Percentiles rank a stretch among this genome's conserved stretches.
phyloP scores from a whole-genome alignment of 2,888 invertebrate genomes.

The Anthophora plumipes region DNA sequence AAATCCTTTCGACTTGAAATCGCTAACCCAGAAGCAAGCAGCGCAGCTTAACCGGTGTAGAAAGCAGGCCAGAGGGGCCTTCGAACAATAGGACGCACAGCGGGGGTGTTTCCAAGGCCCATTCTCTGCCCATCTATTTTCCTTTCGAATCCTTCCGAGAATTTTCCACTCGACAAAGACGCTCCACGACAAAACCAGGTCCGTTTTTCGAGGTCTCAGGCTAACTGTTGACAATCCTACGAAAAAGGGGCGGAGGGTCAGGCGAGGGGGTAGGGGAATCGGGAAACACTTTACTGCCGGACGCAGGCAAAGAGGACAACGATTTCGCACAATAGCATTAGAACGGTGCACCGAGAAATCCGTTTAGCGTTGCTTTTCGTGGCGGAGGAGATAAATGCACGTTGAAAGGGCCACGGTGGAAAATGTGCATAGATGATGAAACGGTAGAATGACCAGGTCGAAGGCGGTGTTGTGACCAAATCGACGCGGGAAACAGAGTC shows the following conservation, averaged over 20 bases:
- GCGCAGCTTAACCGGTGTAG: slow-evolving; percentile 43
- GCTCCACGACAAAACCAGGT: slow-evolving; percentile 46
- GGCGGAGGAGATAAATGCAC: slow-evolving; percentile 17
- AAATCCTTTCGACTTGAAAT: slow-evolving; percentile 65
- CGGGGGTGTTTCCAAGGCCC: slow-evolving; percentile 64
- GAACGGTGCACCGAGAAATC: slow-evolving; percentile 78
- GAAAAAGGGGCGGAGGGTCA: not conserved
- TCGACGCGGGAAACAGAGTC: slow-evolving; percentile 62
- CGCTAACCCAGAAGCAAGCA: slow-evolving; percentile 20
- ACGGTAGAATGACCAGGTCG: not conserved
- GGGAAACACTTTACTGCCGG: slow-evolving; percentile 70
- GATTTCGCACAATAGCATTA: slow-evolving; percentile 80
- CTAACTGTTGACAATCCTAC: slow-evolving; percentile 61
- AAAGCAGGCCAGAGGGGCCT: slow-evolving; percentile 50
- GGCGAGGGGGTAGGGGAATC: slow-evolving; percentile 32
- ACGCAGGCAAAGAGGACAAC: slow-evolving; percentile 46
- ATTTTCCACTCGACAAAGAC: slow-evolving; percentile 75
- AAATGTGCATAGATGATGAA: not conserved
- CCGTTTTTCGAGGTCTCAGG: slow-evolving; percentile 26
- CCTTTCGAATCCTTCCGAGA: slow-evolving; percentile 81
- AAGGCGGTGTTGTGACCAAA: slow-evolving; percentile 69
- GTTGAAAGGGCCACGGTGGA: not conserved
- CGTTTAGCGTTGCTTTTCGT: slow-evolving; percentile 75
- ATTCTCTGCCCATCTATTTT: slow-evolving; percentile 62
- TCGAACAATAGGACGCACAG: slow-evolving; percentile 75